These are phyloP conservation scores for Lepidochrysops patricia DNA, from an alignment of 2,888 invertebrate species.

Conservation along the genomic window DNA sequence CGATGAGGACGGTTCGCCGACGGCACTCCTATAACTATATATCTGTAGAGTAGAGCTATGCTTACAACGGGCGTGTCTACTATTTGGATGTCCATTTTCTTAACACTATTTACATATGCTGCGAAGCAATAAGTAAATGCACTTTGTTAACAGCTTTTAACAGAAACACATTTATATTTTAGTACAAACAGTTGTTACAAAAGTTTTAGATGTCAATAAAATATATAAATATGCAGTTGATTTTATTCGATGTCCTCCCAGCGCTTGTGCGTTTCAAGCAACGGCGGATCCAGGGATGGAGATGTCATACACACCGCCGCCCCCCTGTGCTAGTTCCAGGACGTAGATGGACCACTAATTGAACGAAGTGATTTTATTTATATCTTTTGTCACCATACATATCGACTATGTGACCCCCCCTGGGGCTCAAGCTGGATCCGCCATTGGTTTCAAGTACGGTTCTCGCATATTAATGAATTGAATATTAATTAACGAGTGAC, in stretches of 20 bases:
- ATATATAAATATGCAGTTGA: slow-evolving; percentile 23
- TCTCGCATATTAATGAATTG: not conserved
- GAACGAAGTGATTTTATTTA: too few relatives aligned
- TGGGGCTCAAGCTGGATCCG: too few relatives aligned
- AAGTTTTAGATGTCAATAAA: slow-evolving; percentile 73
- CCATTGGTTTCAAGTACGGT: not conserved
- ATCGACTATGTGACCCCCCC: too few relatives aligned
- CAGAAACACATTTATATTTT: slow-evolving; percentile 70
- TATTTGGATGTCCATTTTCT: slow-evolving; percentile 48
- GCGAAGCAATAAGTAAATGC: slow-evolving; percentile 51
- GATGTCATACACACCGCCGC: too few relatives aligned
- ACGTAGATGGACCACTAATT: too few relatives aligned
- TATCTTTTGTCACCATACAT: too few relatives aligned
- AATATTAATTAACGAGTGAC: not conserved
- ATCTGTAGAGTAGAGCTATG: slow-evolving; percentile 14
- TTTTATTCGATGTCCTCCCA: slow-evolving; percentile 14
- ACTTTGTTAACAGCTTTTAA: slow-evolving; percentile 64
- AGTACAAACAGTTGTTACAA: slow-evolving; percentile 72
- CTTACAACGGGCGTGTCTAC: slow-evolving; percentile 25
- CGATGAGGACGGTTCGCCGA: not conserved
- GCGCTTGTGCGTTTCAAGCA: not conserved
- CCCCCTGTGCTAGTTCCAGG: too few relatives aligned
- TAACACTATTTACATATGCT: slow-evolving; percentile 50
- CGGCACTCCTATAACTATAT: slow-evolving; percentile 17
- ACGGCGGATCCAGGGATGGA: too few relatives aligned